Percentiles rank a stretch among this genome's conserved stretches.
phyloP scores from a whole-genome alignment of 2,888 invertebrate genomes.

The Synergus itoensis region DNA sequence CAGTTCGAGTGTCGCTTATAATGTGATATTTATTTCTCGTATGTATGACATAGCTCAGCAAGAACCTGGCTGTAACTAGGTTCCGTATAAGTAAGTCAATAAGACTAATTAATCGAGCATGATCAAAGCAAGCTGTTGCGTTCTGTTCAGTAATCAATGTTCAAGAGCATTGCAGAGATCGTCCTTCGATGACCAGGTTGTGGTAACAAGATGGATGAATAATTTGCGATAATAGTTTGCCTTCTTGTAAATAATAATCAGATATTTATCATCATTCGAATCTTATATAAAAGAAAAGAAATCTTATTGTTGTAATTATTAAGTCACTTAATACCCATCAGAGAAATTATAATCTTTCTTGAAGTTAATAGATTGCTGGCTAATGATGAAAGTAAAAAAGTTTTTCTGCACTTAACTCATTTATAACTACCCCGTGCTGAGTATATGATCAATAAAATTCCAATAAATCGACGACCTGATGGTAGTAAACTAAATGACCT shows the following conservation, averaged over 20 bases:
- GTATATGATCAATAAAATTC: constrained; percentile 10
- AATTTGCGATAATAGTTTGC: background rate
- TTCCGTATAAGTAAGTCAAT: constrained; percentile 35
- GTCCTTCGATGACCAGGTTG: constrained; percentile 9
- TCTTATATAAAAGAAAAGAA: background rate
- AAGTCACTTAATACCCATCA: background rate
- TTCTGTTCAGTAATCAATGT: too few species aligned
- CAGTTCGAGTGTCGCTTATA: constrained; percentile 18
- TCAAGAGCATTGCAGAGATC: constrained; percentile 12
- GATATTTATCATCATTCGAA: background rate
- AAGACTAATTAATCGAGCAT: constrained; percentile 39
- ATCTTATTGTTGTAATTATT: background rate
- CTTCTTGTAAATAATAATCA: background rate
- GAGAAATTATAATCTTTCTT: background rate
- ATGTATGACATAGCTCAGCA: constrained; percentile 30
- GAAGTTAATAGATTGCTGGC: background rate
- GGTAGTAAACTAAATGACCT: constrained; percentile 20
- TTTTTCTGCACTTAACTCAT: background rate
- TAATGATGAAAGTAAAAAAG: background rate
- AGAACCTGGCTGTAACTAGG: constrained; percentile 36
- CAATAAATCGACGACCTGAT: constrained; percentile 7
- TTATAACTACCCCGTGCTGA: background rate
- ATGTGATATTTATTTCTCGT: constrained; percentile 32
- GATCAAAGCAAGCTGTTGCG: constrained; percentile 12
- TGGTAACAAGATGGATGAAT: background rate